A percentile compares a stretch with the other conserved stretches of the same genome.
Evolutionary conservation across 2,888 invertebrate genomes (phyloP).

Genomic region (Polydrusus cervinus): DNA sequence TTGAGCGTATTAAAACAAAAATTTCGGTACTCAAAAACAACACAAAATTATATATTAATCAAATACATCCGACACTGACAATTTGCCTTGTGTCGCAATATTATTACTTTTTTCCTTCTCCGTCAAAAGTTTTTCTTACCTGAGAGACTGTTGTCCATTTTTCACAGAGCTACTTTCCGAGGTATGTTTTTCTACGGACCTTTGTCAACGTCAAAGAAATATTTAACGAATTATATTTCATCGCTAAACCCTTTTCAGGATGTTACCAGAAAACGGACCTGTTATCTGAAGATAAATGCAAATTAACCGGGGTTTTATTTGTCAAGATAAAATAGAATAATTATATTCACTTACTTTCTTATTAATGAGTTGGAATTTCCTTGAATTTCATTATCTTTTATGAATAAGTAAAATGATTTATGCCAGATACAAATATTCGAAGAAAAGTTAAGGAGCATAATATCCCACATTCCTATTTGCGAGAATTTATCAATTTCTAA

Average conservation of each 20-base stretch:
- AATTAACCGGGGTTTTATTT: constrained; percentile 9
- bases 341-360: neutral
- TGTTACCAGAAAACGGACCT: neutral
- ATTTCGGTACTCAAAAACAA: neutral
- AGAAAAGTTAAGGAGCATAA: too few species aligned
- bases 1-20: too few species aligned
- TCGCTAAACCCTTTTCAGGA: constrained; percentile 16
- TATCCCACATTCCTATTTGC: too few species aligned
- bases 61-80: constrained; percentile 5
- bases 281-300: constrained; percentile 17
- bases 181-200: constrained; percentile 33
- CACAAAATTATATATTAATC: neutral
- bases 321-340: constrained; percentile 16
- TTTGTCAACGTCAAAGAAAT: constrained; percentile 34
- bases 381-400: neutral
- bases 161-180: constrained; percentile 19
- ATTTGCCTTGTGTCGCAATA: constrained; percentile 30
- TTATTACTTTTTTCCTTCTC: constrained; percentile 34
- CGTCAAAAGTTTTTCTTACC: constrained; percentile 29
- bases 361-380: neutral
- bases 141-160: constrained; percentile 21
- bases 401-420: neutral
- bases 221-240: constrained; percentile 28
- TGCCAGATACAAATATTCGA: too few species aligned
- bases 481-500: too few species aligned